Evolutionary conservation across 2,797 vertebrate species (phyloP).

Genomic region (Neostethus bicornis): DNA sequence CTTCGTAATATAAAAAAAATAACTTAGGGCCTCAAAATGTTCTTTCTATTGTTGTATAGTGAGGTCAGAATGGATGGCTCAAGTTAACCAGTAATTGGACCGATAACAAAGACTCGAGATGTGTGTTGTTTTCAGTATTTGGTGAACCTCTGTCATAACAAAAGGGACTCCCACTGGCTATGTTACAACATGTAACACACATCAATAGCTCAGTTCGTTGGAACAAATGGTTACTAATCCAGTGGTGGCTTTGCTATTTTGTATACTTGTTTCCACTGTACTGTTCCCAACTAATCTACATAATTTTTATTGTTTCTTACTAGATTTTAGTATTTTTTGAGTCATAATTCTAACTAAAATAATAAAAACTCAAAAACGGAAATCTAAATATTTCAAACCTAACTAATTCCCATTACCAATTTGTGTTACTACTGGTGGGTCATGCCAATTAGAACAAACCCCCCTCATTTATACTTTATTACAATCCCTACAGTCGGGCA

Average conservation of each 20-base stretch:
- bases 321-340: no score
- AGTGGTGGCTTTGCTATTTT: neutral
- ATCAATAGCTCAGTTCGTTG: constrained; percentile 4
- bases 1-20: neutral
- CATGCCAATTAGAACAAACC: neutral
- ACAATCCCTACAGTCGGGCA: no score
- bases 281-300: neutral
- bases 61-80: neutral
- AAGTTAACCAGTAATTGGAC: no score
- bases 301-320: neutral
- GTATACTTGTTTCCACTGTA: neutral
- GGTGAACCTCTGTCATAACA: neutral
- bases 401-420: neutral
- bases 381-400: neutral
- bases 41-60: neutral
- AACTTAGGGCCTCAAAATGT: neutral
- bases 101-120: neutral
- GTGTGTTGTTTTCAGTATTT: neutral
- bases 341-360: no score
- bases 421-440: neutral
- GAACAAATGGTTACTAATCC: neutral
- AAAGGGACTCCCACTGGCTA: neutral
- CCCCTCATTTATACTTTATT: neutral
- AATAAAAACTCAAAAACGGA: no score
- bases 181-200: constrained; percentile 8